A percentile compares a stretch with the other conserved stretches of the same genome.
Conservation (phyloP, 2,113 vertebrate genomes). For the Ceyx cyanopectus region DNA sequence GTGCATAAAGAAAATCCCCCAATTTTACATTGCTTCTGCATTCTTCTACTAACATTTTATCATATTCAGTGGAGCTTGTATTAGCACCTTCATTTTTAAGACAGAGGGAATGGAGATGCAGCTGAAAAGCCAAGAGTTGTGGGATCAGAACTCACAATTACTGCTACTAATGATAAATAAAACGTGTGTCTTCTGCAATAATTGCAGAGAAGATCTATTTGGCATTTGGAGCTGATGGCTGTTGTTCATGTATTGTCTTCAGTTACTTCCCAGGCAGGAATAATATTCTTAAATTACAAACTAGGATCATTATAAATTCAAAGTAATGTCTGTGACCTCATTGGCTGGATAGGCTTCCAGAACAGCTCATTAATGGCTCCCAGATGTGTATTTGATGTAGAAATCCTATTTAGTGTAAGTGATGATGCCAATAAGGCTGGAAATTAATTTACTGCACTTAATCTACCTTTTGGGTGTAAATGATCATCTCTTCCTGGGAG, state of each 20-base stretch:
- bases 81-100: background rate
- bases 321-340: background rate
- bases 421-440: background rate
- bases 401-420: background rate
- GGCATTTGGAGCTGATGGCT: background rate
- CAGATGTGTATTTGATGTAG: background rate
- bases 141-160: background rate
- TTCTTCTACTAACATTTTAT: background rate
- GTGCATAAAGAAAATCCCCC: background rate
- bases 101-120: background rate
- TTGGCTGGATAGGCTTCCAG: background rate
- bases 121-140: background rate
- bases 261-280: slow-evolving; percentile 3
- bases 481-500: background rate
- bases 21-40: background rate
- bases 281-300: background rate
- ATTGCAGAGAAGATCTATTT: background rate
- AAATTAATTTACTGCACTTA: background rate
- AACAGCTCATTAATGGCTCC: background rate
- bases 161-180: background rate
- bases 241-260: background rate
- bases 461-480: background rate
- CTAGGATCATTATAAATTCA: background rate
- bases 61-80: background rate
- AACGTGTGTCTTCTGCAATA: background rate